A percentile compares a stretch with the other conserved stretches of the same genome.
phyloP scores from a whole-genome alignment of 2,888 invertebrate genomes.

The Agrilus biguttatus region DNA sequence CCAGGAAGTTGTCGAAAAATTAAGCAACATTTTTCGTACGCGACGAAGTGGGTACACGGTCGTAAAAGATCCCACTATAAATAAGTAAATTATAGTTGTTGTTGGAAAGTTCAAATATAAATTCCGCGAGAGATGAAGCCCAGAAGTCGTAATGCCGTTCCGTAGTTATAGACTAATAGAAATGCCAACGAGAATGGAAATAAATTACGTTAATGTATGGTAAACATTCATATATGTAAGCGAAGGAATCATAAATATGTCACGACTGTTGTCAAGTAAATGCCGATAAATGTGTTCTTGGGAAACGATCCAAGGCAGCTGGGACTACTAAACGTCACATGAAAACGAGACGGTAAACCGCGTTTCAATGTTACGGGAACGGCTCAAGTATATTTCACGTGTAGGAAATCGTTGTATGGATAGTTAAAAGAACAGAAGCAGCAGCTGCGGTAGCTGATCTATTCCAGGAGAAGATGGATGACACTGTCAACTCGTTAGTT shows the following conservation, averaged over 20 bases:
- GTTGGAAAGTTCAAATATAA: too few species aligned
- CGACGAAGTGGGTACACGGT: too few species aligned
- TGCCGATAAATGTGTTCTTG: slow-evolving; percentile 34
- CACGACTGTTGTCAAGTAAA: slow-evolving; percentile 34
- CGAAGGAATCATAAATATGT: slow-evolving; percentile 34
- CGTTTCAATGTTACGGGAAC: too few species aligned
- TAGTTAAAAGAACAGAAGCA: slow-evolving; percentile 14
- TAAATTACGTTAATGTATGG: slow-evolving; percentile 35
- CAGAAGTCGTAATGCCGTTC: too few species aligned
- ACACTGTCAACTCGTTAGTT: slow-evolving; percentile 24
- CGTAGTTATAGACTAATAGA: slow-evolving; percentile 32
- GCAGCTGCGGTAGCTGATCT: slow-evolving; percentile 25
- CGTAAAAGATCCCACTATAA: too few species aligned
- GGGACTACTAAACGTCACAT: slow-evolving; percentile 6
- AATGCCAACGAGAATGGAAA: slow-evolving; percentile 32
- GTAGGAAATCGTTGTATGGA: slow-evolving; percentile 1
- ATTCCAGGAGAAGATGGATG: slow-evolving; percentile 26
- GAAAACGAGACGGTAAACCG: too few species aligned
- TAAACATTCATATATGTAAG: slow-evolving; percentile 34
- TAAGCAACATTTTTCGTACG: too few species aligned
- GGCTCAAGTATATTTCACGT: background rate
- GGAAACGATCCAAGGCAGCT: slow-evolving; percentile 21
- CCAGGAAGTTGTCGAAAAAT: too few species aligned
- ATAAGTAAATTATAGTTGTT: too few species aligned
- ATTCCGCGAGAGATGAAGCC: slow-evolving; percentile 1